Base-by-base conservation (phyloP, 2,797 vertebrate genomes). In the Darevskia nairensis region DNA sequence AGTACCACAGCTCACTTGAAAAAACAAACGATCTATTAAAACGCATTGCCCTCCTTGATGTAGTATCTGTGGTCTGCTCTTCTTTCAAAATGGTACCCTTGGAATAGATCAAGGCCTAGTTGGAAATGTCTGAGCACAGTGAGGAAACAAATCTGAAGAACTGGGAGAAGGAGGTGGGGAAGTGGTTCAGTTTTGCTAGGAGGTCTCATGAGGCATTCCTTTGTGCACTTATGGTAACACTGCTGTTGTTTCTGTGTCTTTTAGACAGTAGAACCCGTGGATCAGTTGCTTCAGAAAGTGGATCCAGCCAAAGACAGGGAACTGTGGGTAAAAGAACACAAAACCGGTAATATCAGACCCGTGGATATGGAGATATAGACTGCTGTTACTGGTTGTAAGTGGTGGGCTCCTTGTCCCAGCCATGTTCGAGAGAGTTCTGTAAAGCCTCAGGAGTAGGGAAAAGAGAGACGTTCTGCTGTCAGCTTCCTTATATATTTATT, bases 191-290 rank as follows among this genome's bases (percentile, higher is more conserved):
- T 55, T 84, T 59, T 72, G 41, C n/a, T 80, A 3, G 32, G 39
- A n/a, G 8, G 0, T 46, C 82, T 89, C 2, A 83, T 44, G 39
- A 89, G 6, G 71, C 39, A 41, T n/a, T 74, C 2, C 15, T 46
- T 72, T 46, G 35, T 85, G 27, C 59, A 85, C 80, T 81, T 76
- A 86, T 61, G 85, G 32, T 55, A 75, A 80, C 50, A 35, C 41
- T 29, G 23, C 5, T 95, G 91, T 89, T 92, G 86, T 75, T 93
- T 95, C 89, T 90, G 68, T 94, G 55, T 71, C 0, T 96, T 97
- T 88, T 96, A 99, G 99, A 99, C 99, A 89, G 97, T 99, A 94
- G 99, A 99, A 96, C 98, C 98, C 0, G 98, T 99, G 97, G 99
- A 99, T 95, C 98, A 99, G 95, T 97, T 99, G 86, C 97, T 99